Conservation (phyloP, 2,888 invertebrate genomes). For the Eristalis intricaria region DNA sequence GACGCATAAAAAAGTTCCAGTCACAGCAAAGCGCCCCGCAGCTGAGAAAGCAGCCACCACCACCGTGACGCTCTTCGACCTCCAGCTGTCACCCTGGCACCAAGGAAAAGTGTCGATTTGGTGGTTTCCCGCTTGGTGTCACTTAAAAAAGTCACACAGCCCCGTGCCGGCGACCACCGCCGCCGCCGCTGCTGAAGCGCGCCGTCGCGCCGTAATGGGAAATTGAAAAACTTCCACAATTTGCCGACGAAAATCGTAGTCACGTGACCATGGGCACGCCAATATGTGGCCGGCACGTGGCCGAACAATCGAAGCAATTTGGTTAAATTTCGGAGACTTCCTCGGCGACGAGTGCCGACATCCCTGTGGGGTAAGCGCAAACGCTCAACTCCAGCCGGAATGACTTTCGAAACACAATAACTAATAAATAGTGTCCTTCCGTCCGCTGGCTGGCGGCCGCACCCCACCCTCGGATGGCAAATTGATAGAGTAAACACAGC, state of each 20-base stretch:
- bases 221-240: constrained; percentile 71
- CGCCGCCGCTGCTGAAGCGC: background rate
- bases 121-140: constrained; percentile 67
- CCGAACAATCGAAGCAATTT: constrained; percentile 70
- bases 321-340: constrained; percentile 67
- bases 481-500: constrained; percentile 67
- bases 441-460: background rate
- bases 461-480: constrained; percentile 48
- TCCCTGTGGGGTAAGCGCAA: constrained; percentile 44
- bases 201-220: constrained; percentile 45
- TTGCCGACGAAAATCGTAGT: constrained; percentile 63
- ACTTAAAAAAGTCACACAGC: constrained; percentile 49
- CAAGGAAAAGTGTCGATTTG: constrained; percentile 61
- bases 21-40: constrained; percentile 60
- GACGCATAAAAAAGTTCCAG: constrained; percentile 28
- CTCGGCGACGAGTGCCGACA: constrained; percentile 23
- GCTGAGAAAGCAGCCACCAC: constrained; percentile 50
- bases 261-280: constrained; percentile 58
- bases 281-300: constrained; percentile 68
- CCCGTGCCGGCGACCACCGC: background rate
- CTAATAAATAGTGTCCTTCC: constrained; percentile 72
- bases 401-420: constrained; percentile 69
- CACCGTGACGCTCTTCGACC: constrained; percentile 53
- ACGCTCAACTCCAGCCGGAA: constrained; percentile 46
- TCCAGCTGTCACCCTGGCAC: constrained; percentile 7